These are phyloP conservation scores for Archilochus colubris DNA, from an alignment of 2,113 vertebrate genomes.

Conservation along the genomic window DNA sequence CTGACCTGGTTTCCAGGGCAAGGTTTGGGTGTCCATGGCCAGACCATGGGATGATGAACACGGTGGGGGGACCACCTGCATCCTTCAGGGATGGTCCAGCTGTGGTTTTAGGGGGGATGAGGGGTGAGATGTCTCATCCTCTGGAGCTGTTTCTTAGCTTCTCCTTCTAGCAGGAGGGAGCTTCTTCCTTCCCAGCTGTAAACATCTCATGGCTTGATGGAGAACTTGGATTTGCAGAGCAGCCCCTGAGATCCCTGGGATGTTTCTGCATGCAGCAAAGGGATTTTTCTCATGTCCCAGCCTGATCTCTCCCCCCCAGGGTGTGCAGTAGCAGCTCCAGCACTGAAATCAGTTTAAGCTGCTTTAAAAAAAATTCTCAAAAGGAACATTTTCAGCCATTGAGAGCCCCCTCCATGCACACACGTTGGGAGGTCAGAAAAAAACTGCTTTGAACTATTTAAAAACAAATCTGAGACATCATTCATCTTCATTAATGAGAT, in stretches of 20 bases:
- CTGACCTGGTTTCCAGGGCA: rapidly evolving
- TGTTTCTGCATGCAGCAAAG: neutral
- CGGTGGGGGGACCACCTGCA: neutral
- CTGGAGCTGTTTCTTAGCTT: neutral
- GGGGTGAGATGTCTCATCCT: neutral
- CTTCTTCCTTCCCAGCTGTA: rapidly evolving
- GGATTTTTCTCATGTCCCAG: neutral
- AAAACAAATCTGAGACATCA: constrained; percentile 46
- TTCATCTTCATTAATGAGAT: constrained; percentile 67
- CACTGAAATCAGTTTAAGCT: constrained; percentile 1
- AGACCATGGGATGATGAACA: rapidly evolving
- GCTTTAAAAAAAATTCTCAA: neutral
- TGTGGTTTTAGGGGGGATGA: neutral
- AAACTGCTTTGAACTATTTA: constrained; percentile 38
- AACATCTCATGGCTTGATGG: neutral
- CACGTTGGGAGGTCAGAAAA: constrained; percentile 57
- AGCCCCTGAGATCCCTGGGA: neutral
- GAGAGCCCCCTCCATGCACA: constrained; percentile 19
- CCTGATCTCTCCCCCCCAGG: neutral
- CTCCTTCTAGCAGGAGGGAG: neutral
- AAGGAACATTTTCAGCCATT: neutral
- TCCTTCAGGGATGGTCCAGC: neutral
- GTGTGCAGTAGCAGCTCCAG: neutral
- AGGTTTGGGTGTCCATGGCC: too few relatives aligned
- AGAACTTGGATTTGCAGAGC: neutral